Evolutionary conservation across 2,113 vertebrate species (phyloP).

Genomic region (Cynopterus brachyotis): DNA sequence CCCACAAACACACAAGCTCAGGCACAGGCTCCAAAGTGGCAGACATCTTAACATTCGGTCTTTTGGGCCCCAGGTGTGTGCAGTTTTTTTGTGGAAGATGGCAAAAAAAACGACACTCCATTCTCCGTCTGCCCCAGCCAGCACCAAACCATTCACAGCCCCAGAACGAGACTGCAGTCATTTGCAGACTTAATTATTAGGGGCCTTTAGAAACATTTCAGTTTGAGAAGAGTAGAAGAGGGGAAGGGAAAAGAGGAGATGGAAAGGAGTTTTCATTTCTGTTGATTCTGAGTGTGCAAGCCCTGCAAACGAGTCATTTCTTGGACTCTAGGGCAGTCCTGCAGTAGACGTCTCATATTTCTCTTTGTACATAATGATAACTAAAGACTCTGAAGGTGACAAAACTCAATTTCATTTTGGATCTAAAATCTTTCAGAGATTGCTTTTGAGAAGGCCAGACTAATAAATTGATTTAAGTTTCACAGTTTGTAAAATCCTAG

Average conservation of each 20-base stretch:
- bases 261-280: neutral
- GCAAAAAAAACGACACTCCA: neutral
- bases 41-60: neutral
- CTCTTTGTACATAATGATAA: neutral
- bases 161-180: neutral
- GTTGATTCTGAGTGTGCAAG: neutral
- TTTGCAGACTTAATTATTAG: conserved; percentile 23
- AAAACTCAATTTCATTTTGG: conserved; percentile 36
- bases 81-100: neutral
- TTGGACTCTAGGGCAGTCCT: neutral
- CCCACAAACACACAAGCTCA: neutral
- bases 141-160: neutral
- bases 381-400: conserved; percentile 27
- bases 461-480: conserved; percentile 3
- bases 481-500: neutral
- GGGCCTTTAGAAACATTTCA: neutral
- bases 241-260: neutral
- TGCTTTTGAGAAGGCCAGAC: conserved; percentile 49
- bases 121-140: neutral
- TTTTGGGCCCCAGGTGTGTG: neutral
- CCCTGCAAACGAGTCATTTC: neutral
- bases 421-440: conserved; percentile 53
- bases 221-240: neutral
- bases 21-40: neutral
- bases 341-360: neutral